Evolutionary conservation across 1,140 invertebrate genomes (phyloP), one percentile per base, ranked within the genome.

Genomic region (Frieseomelitta varia): DNA sequence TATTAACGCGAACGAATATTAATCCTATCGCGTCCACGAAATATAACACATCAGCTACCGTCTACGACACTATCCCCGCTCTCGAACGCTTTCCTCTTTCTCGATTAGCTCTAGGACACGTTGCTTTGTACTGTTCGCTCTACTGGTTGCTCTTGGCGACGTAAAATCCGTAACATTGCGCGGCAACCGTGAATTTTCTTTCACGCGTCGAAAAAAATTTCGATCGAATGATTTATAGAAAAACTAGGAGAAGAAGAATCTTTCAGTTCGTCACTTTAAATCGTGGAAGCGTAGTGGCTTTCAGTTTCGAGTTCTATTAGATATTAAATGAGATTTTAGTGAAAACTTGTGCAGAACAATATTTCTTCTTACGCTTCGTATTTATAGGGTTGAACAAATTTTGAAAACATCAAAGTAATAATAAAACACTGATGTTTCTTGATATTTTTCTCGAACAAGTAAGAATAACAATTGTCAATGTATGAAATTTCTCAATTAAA

Each of bases 41-140:
- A 77, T 55, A 72, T 72, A 80, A 74, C 69, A n/a, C 30, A 58
- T 27, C n/a, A 27, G 17, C 47, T 80, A 80, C 51, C 67, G 10
- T 30, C 30, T 83, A 69, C 63, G 12, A 69, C 75, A 15, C 53
- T 82, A 78, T 61, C 67, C 17, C 79, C 56, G 51, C 69, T 81
- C 69, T 74, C 21, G 69, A 80, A 67, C 78, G 58, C 81, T 77
- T 77, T 77, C 34, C 74, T 15, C 24, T 76, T 71, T 61, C 67
- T 47, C 21, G 34, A 68, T 85, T 81, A 56, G 53, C 69, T 84
- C 85, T 92, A 91, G 88, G 91, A 90, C 90, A 88, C 87, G 89
- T 93, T 88, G 85, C 73, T 93, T 93, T 93, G 92, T 93, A 93
- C 92, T 92, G 84, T 93, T 92, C 89, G 90, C 90, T 91, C 93